A percentile compares a stretch with the other conserved stretches of the same genome.
phyloP scores from a whole-genome alignment of 2,797 vertebrate species.

The Oreonectes daqikongensis region DNA sequence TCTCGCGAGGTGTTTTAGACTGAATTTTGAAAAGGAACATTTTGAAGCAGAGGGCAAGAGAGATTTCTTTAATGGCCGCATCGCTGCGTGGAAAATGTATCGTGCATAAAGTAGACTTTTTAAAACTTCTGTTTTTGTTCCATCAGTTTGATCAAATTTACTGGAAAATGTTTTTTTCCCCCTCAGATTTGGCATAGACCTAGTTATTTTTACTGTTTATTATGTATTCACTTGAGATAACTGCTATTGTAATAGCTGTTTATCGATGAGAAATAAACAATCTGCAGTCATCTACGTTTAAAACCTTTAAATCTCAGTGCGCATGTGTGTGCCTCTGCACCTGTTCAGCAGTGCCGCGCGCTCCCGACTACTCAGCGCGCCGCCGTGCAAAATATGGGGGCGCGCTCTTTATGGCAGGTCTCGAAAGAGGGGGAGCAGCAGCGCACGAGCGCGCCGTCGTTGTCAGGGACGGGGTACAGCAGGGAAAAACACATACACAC shows the following conservation, averaged over 20 bases:
- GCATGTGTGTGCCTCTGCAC: constrained; percentile 58
- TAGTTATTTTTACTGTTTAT: no score
- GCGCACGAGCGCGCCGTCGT: constrained; percentile 53
- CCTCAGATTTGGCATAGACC: not conserved
- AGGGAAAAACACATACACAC: constrained; percentile 45
- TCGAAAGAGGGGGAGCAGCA: constrained; percentile 62
- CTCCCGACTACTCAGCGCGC: constrained; percentile 56
- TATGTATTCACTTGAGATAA: not conserved
- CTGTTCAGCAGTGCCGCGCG: constrained; percentile 56
- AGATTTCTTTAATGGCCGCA: no score
- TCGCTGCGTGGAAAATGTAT: no score
- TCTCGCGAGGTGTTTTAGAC: no score
- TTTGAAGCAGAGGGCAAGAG: no score
- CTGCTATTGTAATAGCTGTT: not conserved
- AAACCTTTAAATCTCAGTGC: constrained; percentile 5
- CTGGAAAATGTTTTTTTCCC: not conserved
- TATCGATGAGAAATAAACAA: constrained; percentile 18
- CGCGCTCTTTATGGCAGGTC: constrained; percentile 82
- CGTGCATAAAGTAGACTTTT: no score
- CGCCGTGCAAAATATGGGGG: constrained; percentile 63
- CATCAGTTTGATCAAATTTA: no score
- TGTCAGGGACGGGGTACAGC: constrained; percentile 58
- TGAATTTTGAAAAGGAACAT: no score
- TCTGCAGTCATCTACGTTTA: constrained; percentile 24
- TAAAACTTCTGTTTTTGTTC: no score